Evolutionary conservation across 2,888 invertebrate genomes (phyloP), one percentile per base, ranked within the genome.

Genomic region (Agonopterix arenella): DNA sequence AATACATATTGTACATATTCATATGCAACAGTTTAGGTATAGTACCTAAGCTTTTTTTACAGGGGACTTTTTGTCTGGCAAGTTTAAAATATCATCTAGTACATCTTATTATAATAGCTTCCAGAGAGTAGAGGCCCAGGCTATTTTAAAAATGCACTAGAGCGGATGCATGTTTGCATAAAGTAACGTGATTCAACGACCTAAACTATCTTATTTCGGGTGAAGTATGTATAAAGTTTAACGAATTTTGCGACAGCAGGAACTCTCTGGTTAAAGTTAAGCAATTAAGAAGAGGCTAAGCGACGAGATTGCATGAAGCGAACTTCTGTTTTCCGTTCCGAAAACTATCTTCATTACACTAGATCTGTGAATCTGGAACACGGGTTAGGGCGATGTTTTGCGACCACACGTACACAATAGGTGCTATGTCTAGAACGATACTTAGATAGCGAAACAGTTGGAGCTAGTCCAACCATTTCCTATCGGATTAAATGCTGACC

Each of bases 341-440:
- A 77, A 83, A 88, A 89, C 86, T 85, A 84, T 84, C 84, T 84
- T 79, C 80, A 82, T 84, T 85, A 82, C 80, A 68, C 68, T 73
- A 68, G 66, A 69, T 74, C 66, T 73, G 69, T 76, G 70, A 73
- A 73, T 73, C 64, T 68, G 60, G 70, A 45, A 36, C 53, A 48
- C 48, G 51, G 48, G 44, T 48, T 42, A 42, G 46, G 46, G 55
- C 61, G 60, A 59, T 57, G 43, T 43, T 43, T 46, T 46, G 46
- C 13, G 10, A 9, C 38, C 38, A 18, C 13, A 45, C 38, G 46
- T 13, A 46, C n/a, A 7, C 10, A 36, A 36, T 18, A 28, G 44
- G 36, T 37, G 44, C 11, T 9, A 16, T 40, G 48, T 38, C 9
- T 9, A n/a, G 10, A 40, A 9, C 9, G 40, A n/a, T 40, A 40